Conservation (phyloP, 2,797 vertebrate genomes). For the Scolopax rusticola region DNA sequence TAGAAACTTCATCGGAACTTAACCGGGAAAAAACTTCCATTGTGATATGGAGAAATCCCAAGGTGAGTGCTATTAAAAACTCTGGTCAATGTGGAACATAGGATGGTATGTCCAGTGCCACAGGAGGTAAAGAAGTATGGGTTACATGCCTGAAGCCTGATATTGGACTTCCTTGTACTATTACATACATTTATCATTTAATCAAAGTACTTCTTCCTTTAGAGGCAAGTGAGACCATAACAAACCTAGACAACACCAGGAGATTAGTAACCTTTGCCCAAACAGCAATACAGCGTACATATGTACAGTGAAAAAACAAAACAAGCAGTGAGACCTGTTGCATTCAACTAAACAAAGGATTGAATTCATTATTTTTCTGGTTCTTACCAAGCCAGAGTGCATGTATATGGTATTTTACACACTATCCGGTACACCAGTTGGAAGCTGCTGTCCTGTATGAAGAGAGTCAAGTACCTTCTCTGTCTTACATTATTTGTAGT, state of each 20-base stretch:
- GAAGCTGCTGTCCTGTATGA: background rate
- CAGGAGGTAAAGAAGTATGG: background rate
- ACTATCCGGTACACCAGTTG: background rate
- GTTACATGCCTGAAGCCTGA: background rate
- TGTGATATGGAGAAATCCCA: background rate
- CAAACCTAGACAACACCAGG: background rate
- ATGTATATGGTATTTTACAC: background rate
- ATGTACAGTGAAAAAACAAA: background rate
- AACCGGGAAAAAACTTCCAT: background rate
- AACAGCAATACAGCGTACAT: background rate
- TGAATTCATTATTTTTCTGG: background rate
- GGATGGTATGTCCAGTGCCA: background rate
- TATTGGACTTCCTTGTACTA: background rate
- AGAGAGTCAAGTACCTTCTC: background rate
- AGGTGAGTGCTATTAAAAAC: background rate
- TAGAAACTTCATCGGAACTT: background rate
- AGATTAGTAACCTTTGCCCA: background rate
- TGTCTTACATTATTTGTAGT: background rate
- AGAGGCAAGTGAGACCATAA: background rate
- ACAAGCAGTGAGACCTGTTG: background rate
- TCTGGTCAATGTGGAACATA: rapidly evolving
- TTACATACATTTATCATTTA: background rate
- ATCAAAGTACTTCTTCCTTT: background rate
- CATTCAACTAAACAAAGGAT: background rate
- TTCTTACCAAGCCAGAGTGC: background rate